Base-by-base conservation (phyloP, 2,888 invertebrate species). In the Atherix ibis region DNA sequence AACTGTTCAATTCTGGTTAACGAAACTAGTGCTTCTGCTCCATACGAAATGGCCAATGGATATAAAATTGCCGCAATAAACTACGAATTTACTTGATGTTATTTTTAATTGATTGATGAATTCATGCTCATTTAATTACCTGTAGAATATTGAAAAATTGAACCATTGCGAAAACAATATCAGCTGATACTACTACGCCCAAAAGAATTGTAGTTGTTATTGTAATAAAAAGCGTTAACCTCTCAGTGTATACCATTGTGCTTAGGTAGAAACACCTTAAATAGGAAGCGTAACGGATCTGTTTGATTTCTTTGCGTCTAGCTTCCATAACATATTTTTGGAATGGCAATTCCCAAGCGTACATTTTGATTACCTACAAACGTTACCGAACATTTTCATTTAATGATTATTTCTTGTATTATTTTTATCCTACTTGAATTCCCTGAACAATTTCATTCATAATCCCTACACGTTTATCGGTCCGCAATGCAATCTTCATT, bases 401-500 rank as follows among this genome's bases (percentile, higher is more conserved):
- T 6, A 12, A 30, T 25, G 73, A 71, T 49, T 73, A 81, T 73
- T 75, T 73, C 56, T 79, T 78, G 43, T 78, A 3, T 15, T 13
- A n/a, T 27, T 12, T 27, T 28, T 12, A 13, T 17, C 27, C 22
- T 33, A 85, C 87, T 64, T 89, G 80, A 63, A 97, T 89, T 31
- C 91, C 94, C 37, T 73, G 73, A 41, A 95, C 80, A 46, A 95
- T 78, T 68, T 97, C 95, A 53, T 83, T 88, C 89, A 95, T 95
- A 31, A 92, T 68, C 34, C 87, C 73, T 27, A 95, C 83, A 41
- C 95, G 69, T 47, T 81, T 79, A 58, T 95, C 95, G 0, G 92
- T 92, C 53, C 80, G 70, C 41, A 68, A 63, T 1, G 94, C 92
- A 1, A 87, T 87, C 50, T 74, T 73, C 54, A 74, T 70, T 41